phyloP scores from a whole-genome alignment of 2,797 vertebrate species.

The Gephyroberyx darwinii region DNA sequence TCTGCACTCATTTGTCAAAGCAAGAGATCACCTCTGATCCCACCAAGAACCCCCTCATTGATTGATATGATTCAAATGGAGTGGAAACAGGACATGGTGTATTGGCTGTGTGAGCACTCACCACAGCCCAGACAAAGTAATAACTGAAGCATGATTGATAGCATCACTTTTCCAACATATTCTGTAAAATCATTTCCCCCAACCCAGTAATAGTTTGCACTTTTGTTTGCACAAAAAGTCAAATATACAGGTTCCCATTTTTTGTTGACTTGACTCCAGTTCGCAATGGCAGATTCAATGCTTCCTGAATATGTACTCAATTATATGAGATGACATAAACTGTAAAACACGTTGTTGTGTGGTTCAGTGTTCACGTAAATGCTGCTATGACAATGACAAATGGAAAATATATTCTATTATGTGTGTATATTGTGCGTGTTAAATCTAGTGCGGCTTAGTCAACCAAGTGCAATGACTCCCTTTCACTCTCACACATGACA shows the following conservation, averaged over 20 bases:
- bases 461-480: slow-evolving; percentile 8
- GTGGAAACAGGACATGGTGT: neutral
- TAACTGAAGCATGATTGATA: neutral
- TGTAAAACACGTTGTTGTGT: neutral
- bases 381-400: neutral
- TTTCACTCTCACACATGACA: slow-evolving; percentile 1
- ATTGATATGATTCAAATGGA: neutral
- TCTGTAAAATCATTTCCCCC: slow-evolving; percentile 4
- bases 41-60: too few species aligned
- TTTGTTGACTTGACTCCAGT: neutral
- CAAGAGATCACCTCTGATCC: neutral
- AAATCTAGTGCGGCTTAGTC: slow-evolving; percentile 5
- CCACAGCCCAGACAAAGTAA: neutral
- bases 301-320: neutral
- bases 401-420: neutral
- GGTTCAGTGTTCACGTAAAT: neutral
- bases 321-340: neutral
- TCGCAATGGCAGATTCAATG: too few species aligned
- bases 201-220: neutral
- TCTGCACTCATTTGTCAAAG: neutral
- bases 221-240: neutral
- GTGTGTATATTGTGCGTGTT: slow-evolving; percentile 53
- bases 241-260: neutral
- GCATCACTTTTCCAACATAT: neutral
- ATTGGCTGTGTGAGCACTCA: neutral